Percentiles rank a stretch among this genome's conserved stretches.
phyloP scores from a whole-genome alignment of 2,888 invertebrate genomes.

The Cephus pulcher region DNA sequence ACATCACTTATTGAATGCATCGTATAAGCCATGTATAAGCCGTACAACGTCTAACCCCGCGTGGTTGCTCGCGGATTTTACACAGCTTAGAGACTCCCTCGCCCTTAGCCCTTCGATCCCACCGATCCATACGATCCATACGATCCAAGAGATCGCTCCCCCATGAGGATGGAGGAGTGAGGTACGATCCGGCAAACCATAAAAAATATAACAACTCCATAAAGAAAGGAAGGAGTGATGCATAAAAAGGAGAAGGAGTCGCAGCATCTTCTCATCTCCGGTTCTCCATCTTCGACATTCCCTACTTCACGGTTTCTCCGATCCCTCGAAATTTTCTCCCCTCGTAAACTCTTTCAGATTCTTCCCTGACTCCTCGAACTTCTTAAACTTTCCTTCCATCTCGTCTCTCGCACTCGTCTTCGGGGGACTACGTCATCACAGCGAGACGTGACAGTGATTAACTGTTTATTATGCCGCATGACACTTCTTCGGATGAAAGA shows the following conservation, averaged over 20 bases:
- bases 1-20: constrained; percentile 49
- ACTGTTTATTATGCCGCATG: constrained; percentile 41
- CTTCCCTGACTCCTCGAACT: background rate
- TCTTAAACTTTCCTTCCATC: background rate
- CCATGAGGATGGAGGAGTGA: background rate
- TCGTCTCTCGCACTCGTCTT: background rate
- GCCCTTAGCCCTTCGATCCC: background rate
- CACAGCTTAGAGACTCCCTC: constrained; percentile 6
- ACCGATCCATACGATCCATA: constrained; percentile 10
- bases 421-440: constrained; percentile 14
- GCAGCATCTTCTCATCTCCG: constrained; percentile 7
- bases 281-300: constrained; percentile 9
- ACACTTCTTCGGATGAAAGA: constrained; percentile 31
- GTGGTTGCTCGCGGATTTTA: constrained; percentile 1
- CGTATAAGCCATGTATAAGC: constrained; percentile 27
- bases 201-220: constrained; percentile 25
- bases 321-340: background rate
- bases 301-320: background rate
- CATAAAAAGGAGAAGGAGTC: constrained; percentile 16
- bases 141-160: constrained; percentile 9
- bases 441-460: constrained; percentile 40
- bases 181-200: constrained; percentile 14
- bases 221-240: constrained; percentile 18
- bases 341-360: background rate
- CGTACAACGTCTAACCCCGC: constrained; percentile 16